Conservation (phyloP, 2,888 invertebrate genomes). For the Acronicta leporina region DNA sequence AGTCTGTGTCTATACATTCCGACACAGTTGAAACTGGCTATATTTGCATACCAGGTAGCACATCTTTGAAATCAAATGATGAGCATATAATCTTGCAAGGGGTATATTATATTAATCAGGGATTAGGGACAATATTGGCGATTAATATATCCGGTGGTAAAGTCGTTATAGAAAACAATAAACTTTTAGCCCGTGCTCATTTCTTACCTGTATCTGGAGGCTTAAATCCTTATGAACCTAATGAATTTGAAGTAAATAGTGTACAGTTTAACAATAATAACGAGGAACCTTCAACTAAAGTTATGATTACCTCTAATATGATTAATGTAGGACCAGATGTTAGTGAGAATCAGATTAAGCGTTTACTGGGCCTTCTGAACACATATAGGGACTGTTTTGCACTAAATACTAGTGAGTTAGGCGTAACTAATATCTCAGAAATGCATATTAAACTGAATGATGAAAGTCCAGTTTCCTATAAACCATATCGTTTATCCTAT, state of each 20-base stretch:
- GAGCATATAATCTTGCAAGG: too few relatives aligned
- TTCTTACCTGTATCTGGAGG: too few relatives aligned
- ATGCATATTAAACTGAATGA: background rate
- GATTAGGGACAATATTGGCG: conserved; percentile 5
- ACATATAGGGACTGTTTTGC: background rate
- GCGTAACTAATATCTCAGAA: conserved; percentile 9
- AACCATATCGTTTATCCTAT: too few relatives aligned
- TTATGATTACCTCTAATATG: conserved; percentile 2
- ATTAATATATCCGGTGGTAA: conserved; percentile 2
- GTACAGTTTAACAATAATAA: too few relatives aligned
- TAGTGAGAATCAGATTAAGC: background rate
- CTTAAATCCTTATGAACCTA: background rate
- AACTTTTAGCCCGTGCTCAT: background rate
- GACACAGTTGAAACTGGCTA: conserved; percentile 7
- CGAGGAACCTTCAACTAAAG: too few relatives aligned
- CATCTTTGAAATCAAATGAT: too few relatives aligned
- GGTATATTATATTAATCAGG: too few relatives aligned
- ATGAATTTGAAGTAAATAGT: background rate
- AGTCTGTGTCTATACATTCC: conserved; percentile 7
- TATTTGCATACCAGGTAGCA: conserved; percentile 5
- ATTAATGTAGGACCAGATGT: conserved; percentile 10
- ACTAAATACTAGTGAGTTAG: conserved; percentile 8
- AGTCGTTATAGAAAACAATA: background rate
- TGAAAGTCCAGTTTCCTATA: too few relatives aligned
- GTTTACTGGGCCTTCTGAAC: too few relatives aligned